Percentiles rank a stretch among this genome's conserved stretches.
Conservation (phyloP, 2,888 invertebrate species). For the Eilema sororculum region DNA sequence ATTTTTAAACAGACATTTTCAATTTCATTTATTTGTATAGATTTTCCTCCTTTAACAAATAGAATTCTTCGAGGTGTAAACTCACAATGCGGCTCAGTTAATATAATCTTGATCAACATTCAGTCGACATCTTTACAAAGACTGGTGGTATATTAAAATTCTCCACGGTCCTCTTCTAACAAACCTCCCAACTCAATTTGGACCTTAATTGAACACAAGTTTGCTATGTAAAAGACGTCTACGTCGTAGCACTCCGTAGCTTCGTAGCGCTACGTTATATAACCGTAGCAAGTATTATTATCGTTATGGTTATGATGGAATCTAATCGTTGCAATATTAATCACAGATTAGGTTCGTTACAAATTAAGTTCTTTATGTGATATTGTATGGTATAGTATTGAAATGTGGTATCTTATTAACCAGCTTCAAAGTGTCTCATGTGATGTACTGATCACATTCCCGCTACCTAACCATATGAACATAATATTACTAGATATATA, state of each 20-base stretch:
- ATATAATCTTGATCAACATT: constrained; percentile 14
- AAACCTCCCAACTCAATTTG: constrained; percentile 25
- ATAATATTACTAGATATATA: too few species aligned
- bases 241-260: constrained; percentile 21
- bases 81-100: constrained; percentile 3
- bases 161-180: constrained; percentile 9
- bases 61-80: not conserved
- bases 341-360: not conserved
- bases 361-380: too few species aligned
- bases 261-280: constrained; percentile 1
- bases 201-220: constrained; percentile 18
- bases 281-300: not conserved
- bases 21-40: not conserved
- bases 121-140: constrained; percentile 12
- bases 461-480: too few species aligned
- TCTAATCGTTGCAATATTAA: not conserved
- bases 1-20: too few species aligned
- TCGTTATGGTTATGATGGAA: not conserved
- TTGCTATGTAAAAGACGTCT: constrained; percentile 12
- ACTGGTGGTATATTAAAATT: constrained; percentile 14
- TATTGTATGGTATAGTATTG: too few species aligned
- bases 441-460: too few species aligned
- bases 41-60: not conserved
- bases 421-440: too few species aligned
- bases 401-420: too few species aligned